These are phyloP conservation scores for Limenitis camilla DNA, from an alignment of 2,888 invertebrate species.

Conservation along the genomic window DNA sequence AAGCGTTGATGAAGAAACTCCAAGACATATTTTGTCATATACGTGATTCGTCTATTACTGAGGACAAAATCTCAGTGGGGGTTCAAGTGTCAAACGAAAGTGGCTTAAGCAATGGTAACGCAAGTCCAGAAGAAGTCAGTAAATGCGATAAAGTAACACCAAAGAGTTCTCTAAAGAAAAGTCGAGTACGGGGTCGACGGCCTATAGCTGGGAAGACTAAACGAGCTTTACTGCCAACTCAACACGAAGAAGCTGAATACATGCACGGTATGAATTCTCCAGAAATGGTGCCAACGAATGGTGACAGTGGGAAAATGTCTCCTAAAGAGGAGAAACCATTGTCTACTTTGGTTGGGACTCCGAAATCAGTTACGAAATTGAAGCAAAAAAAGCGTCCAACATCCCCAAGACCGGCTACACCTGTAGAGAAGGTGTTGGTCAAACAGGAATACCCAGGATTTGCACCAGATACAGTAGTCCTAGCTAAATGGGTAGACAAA, in stretches of 20 bases:
- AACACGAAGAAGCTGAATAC: constrained; percentile 60
- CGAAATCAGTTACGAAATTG: constrained; percentile 59
- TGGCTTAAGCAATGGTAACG: constrained; percentile 53
- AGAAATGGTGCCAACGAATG: constrained; percentile 63
- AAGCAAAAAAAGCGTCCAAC: constrained; percentile 60
- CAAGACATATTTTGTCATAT: constrained; percentile 63
- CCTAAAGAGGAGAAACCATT: constrained; percentile 59
- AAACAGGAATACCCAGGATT: constrained; percentile 57
- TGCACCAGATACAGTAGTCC: constrained; percentile 65
- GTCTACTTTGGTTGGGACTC: constrained; percentile 50
- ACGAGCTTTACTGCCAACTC: constrained; percentile 58
- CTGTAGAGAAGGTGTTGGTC: constrained; percentile 49
- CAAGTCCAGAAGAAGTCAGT: constrained; percentile 59
- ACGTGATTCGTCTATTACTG: constrained; percentile 47
- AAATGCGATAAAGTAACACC: constrained; percentile 66
- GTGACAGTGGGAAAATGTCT: constrained; percentile 47
- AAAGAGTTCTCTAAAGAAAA: constrained; percentile 69
- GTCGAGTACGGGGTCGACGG: constrained; percentile 58
- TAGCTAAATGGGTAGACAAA: constrained; percentile 81
- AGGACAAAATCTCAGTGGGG: constrained; percentile 61
- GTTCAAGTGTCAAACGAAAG: constrained; percentile 54
- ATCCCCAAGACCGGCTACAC: constrained; percentile 61
- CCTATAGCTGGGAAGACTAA: constrained; percentile 62
- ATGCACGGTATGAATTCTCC: constrained; percentile 67
- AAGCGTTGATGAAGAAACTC: constrained; percentile 57